A percentile compares a stretch with the other conserved stretches of the same genome.
phyloP scores from a whole-genome alignment of 2,797 vertebrate genomes.

The Champsocephalus gunnari region DNA sequence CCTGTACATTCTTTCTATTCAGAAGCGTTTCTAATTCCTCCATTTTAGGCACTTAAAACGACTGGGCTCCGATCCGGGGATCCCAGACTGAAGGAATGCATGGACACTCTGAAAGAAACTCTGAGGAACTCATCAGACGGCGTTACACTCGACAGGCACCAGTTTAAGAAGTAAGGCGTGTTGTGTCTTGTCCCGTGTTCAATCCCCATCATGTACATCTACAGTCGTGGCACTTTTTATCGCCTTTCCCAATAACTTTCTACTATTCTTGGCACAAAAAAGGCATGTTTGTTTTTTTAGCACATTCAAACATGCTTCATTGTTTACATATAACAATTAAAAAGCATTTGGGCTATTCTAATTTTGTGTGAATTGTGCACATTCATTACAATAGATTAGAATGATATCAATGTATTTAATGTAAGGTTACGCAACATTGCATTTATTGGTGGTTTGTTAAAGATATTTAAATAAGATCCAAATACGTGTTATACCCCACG shows the following conservation, averaged over 20 bases:
- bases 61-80: constrained; percentile 96
- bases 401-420: neutral
- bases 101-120: constrained; percentile 95
- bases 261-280: neutral
- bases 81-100: constrained; percentile 96
- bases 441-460: neutral
- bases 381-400: neutral
- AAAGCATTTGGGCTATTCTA: neutral
- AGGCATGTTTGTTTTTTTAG: constrained; percentile 13
- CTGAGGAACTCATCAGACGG: constrained; percentile 94
- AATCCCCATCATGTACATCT: neutral
- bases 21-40: constrained; percentile 1
- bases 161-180: constrained; percentile 94
- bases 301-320: constrained; percentile 22
- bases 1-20: neutral
- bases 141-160: constrained; percentile 95
- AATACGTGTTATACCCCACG: neutral
- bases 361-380: neutral
- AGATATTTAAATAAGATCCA: neutral
- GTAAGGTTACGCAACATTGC: neutral
- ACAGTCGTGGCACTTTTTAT: neutral
- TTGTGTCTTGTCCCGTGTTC: neutral
- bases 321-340: constrained; percentile 24
- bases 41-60: constrained; percentile 92
- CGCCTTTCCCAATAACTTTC: neutral